Conservation (phyloP, 2,797 vertebrate genomes). For the Podargus strigoides region DNA sequence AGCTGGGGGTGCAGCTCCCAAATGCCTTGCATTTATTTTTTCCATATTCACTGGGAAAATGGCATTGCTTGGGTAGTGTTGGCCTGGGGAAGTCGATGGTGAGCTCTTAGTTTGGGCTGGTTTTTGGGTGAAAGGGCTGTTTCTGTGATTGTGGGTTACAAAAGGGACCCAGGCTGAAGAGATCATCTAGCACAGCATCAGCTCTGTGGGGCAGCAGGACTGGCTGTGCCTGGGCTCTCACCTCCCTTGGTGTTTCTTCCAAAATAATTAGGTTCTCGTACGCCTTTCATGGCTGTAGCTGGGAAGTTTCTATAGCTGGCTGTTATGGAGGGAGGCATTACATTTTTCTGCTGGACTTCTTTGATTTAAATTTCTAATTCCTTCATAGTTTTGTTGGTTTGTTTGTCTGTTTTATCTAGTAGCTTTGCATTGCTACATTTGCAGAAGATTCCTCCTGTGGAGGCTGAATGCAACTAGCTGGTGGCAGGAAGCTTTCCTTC, state of each 20-base stretch:
- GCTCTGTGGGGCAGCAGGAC: neutral
- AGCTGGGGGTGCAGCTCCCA: neutral
- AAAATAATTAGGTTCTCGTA: neutral
- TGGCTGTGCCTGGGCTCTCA: neutral
- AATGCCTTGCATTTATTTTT: neutral
- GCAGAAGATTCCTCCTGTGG: neutral
- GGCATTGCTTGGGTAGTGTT: neutral
- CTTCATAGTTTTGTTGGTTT: neutral
- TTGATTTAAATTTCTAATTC: neutral
- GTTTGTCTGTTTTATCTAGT: neutral
- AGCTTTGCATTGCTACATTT: neutral
- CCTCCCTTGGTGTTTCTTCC: neutral
- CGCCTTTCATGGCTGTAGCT: neutral
- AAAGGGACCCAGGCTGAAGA: neutral
- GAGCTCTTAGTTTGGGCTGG: neutral
- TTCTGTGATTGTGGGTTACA: neutral
- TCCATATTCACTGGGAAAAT: neutral
- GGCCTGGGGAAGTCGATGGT: neutral
- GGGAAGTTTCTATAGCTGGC: neutral
- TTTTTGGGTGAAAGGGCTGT: neutral
- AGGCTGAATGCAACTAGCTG: neutral
- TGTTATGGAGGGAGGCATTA: accelerated
- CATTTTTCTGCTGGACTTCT: neutral
- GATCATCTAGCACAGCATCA: neutral
- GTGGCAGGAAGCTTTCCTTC: neutral